phyloP scores from a whole-genome alignment of 2,113 vertebrate genomes.

The Myotis davidii region DNA sequence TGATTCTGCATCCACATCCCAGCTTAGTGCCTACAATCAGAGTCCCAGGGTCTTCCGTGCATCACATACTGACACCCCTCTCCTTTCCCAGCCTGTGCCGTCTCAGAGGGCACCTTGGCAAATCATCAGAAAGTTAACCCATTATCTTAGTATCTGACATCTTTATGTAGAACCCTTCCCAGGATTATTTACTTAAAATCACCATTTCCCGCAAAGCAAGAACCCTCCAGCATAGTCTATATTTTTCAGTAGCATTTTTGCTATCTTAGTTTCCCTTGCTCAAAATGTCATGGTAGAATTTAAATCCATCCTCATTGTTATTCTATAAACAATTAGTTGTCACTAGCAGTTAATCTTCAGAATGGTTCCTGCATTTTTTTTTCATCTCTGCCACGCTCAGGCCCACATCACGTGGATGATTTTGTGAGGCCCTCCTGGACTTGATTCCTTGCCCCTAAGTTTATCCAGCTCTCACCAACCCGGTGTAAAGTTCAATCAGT shows the following conservation, averaged over 20 bases:
- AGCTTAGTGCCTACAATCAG: background rate
- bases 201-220: background rate
- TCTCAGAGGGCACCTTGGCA: background rate
- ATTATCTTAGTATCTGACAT: background rate
- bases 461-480: background rate
- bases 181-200: background rate
- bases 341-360: background rate
- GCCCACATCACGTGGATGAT: background rate
- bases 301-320: background rate
- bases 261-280: background rate
- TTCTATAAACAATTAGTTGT: background rate
- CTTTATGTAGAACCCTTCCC: background rate
- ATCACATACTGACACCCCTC: background rate
- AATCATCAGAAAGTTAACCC: background rate
- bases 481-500: background rate
- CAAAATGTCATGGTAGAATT: background rate
- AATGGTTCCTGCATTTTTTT: background rate
- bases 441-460: background rate
- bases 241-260: background rate
- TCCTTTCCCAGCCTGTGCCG: background rate
- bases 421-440: background rate
- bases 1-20: background rate
- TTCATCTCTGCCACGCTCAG: background rate
- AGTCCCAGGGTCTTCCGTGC: background rate
- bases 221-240: background rate